phyloP scores from a whole-genome alignment of 2,888 invertebrate species.

The Brachynemurus nebulosus region DNA sequence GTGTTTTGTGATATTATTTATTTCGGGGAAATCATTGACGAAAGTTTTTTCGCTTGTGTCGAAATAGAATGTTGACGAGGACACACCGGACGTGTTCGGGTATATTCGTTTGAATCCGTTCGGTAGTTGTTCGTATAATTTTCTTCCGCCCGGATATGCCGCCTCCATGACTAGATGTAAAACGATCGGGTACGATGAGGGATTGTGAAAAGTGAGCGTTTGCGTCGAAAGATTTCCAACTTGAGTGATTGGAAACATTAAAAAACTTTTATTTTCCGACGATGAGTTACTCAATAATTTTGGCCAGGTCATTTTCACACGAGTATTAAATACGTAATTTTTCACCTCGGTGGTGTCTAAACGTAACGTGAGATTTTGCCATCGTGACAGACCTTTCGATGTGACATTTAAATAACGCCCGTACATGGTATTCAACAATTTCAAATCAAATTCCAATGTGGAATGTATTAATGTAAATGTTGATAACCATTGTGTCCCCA shows the following conservation, averaged over 20 bases:
- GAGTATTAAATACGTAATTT: conserved; percentile 49
- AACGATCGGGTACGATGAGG: conserved; percentile 51
- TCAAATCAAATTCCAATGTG: conserved; percentile 54
- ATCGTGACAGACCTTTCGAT: conserved; percentile 31
- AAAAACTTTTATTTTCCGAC: conserved; percentile 31
- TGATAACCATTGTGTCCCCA: conserved; percentile 52
- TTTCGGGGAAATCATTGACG: conserved; percentile 8
- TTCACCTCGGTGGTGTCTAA: conserved; percentile 60
- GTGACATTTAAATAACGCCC: conserved; percentile 42
- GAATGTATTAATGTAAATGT: conserved; percentile 48
- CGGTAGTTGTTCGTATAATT: conserved; percentile 37
- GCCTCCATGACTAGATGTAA: conserved; percentile 61
- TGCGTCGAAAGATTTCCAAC: conserved; percentile 52
- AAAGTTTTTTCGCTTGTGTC: conserved; percentile 10
- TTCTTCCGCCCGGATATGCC: conserved; percentile 49
- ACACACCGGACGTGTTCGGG: conserved; percentile 19
- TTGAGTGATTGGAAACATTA: conserved; percentile 59
- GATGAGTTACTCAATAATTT: conserved; percentile 30
- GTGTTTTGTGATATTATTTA: conserved; percentile 22
- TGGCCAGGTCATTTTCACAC: conserved; percentile 57
- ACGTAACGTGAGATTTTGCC: conserved; percentile 57
- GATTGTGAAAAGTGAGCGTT: conserved; percentile 58
- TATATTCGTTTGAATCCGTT: conserved; percentile 19
- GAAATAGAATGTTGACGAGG: conserved; percentile 16
- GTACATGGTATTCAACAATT: conserved; percentile 46